These are phyloP conservation scores for Condylostylus longicornis DNA, from an alignment of 1,140 invertebrate genomes.

Conservation along the genomic window DNA sequence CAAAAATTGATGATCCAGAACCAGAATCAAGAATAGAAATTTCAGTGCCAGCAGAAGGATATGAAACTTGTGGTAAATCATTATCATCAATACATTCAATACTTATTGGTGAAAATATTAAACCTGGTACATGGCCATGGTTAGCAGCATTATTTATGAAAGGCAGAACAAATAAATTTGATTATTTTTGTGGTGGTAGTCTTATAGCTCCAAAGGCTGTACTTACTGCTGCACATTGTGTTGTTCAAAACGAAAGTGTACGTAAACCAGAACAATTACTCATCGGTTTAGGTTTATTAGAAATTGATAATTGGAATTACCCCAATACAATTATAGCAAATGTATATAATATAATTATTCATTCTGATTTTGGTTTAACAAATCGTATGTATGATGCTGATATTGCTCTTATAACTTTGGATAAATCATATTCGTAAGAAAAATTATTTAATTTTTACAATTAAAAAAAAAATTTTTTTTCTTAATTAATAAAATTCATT, in stretches of 20 bases:
- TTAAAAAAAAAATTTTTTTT: no score
- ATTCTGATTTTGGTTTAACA: conserved; percentile 33
- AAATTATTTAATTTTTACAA: neutral
- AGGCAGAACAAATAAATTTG: conserved; percentile 6
- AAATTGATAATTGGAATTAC: conserved; percentile 27
- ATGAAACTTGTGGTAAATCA: no score
- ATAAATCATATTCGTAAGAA: conserved; percentile 10
- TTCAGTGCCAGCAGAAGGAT: no score
- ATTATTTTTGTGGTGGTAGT: conserved; percentile 34
- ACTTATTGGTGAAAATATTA: no score
- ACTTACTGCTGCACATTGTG: conserved; percentile 31
- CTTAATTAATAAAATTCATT: no score
- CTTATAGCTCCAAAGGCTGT: conserved; percentile 36
- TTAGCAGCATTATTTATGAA: conserved; percentile 42
- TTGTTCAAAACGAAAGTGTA: conserved; percentile 12
- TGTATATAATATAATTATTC: conserved; percentile 25
- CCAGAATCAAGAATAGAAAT: no score
- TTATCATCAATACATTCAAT: no score
- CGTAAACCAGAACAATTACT: conserved; percentile 16
- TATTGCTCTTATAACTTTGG: conserved; percentile 31
- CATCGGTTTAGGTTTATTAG: conserved; percentile 32
- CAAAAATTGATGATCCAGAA: no score
- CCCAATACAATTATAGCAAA: conserved; percentile 16
- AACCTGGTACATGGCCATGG: no score
- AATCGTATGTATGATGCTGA: conserved; percentile 32